Evolutionary conservation across 2,888 invertebrate species (phyloP).

Genomic region (Amaurobius ferox): DNA sequence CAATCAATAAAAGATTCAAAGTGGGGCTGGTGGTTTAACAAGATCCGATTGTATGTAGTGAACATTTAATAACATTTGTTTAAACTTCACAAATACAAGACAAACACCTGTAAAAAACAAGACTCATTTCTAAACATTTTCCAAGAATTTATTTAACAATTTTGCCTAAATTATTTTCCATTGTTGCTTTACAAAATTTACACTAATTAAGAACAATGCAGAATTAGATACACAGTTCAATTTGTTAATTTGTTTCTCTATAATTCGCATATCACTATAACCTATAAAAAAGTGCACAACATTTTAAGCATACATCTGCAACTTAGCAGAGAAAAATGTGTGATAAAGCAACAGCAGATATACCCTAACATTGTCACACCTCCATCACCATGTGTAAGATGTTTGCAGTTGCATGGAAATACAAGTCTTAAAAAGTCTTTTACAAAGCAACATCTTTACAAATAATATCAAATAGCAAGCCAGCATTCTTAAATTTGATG

Average conservation of each 20-base stretch:
- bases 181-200: constrained; percentile 71
- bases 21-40: too few relatives aligned
- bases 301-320: constrained; percentile 59
- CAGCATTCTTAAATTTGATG: background rate
- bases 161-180: constrained; percentile 60
- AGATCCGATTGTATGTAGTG: too few relatives aligned
- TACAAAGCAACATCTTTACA: constrained; percentile 32
- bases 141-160: constrained; percentile 69
- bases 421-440: constrained; percentile 33
- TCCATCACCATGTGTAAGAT: constrained; percentile 39
- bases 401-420: constrained; percentile 30
- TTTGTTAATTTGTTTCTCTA: constrained; percentile 48
- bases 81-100: constrained; percentile 11
- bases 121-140: constrained; percentile 9
- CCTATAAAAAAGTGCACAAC: constrained; percentile 70
- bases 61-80: too few relatives aligned
- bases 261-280: constrained; percentile 63
- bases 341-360: constrained; percentile 63
- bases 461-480: constrained; percentile 18
- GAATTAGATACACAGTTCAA: constrained; percentile 62
- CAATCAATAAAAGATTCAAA: too few relatives aligned
- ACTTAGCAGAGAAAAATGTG: constrained; percentile 64
- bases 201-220: constrained; percentile 66
- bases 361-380: constrained; percentile 48
- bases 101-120: constrained; percentile 10